Evolutionary conservation across 2,113 vertebrate species (phyloP).

Genomic region (Ictalurus punctatus): DNA sequence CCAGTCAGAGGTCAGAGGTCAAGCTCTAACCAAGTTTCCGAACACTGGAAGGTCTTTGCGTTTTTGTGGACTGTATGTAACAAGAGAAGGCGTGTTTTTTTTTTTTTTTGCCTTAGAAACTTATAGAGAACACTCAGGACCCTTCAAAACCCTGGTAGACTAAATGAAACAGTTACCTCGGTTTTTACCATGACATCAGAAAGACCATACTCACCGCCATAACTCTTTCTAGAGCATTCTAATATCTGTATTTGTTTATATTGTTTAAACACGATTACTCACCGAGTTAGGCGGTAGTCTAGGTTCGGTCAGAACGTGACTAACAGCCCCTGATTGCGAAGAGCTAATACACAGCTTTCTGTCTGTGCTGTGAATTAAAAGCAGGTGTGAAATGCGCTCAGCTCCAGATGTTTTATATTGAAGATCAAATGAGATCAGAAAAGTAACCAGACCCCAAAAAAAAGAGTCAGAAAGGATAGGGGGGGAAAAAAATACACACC

Average conservation of each 20-base stretch:
- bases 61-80: neutral
- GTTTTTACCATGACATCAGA: neutral
- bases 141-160: neutral
- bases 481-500: neutral
- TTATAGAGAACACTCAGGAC: neutral
- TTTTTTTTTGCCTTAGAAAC: too few relatives aligned
- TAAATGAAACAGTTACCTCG: neutral
- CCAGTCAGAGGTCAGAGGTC: neutral
- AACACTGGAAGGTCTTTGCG: neutral
- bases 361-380: constrained; percentile 72
- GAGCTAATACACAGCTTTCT: constrained; percentile 68
- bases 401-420: constrained; percentile 69
- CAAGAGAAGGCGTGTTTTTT: neutral
- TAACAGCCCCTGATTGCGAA: constrained; percentile 62
- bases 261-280: neutral
- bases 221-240: neutral
- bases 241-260: neutral
- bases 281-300: constrained; percentile 31
- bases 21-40: neutral
- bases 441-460: neutral
- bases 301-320: constrained; percentile 54
- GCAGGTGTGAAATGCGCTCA: constrained; percentile 71
- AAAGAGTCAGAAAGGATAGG: neutral
- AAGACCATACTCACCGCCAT: neutral
- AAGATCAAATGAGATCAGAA: constrained; percentile 67